These are phyloP conservation scores for Microchrysa polita DNA, from an alignment of 2,888 invertebrate genomes.

Conservation along the genomic window DNA sequence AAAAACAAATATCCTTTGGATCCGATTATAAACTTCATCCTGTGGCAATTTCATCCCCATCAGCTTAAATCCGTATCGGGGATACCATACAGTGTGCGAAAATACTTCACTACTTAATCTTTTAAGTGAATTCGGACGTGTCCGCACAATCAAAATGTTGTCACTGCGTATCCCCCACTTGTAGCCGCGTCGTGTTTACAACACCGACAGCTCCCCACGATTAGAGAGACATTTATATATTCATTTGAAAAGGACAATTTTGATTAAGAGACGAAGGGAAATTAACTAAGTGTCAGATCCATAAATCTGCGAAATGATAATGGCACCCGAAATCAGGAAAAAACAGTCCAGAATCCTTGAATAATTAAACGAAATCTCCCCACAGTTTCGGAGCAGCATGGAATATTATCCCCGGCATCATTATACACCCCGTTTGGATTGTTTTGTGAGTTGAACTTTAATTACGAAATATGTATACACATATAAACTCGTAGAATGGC, in stretches of 20 bases:
- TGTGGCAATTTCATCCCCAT: background rate
- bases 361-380: conserved; percentile 24
- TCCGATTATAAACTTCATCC: background rate
- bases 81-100: background rate
- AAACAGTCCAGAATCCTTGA: conserved; percentile 25
- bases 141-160: background rate
- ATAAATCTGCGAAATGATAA: conserved; percentile 9
- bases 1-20: no score
- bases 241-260: background rate
- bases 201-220: background rate
- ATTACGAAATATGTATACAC: conserved; percentile 19
- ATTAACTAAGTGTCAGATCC: conserved; percentile 28
- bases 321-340: background rate
- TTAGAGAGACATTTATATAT: background rate
- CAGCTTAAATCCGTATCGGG: background rate
- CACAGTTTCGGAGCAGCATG: background rate
- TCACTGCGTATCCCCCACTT: background rate
- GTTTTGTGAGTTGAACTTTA: conserved; percentile 4
- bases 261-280: conserved; percentile 5
- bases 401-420: background rate
- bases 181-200: background rate
- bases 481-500: no score
- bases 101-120: background rate
- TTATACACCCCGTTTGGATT: background rate
- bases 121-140: conserved; percentile 11